These are phyloP conservation scores for Notocelia uddmanniana DNA, from an alignment of 2,888 invertebrate genomes.

Conservation along the genomic window DNA sequence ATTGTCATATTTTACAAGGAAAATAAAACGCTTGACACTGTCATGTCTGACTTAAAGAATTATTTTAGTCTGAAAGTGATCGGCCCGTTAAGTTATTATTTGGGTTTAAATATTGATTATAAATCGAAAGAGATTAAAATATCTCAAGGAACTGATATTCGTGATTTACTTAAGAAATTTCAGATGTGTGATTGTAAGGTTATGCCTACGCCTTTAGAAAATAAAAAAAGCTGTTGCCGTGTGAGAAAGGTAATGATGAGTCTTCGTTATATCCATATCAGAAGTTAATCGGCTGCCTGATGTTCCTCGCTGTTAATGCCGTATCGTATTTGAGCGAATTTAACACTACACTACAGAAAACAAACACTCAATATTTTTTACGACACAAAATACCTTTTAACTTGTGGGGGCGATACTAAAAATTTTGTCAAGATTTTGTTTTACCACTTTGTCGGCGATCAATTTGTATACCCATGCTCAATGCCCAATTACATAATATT, in stretches of 20 bases:
- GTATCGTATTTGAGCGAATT: background rate
- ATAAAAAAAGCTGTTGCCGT: constrained; percentile 5
- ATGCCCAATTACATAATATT: no score
- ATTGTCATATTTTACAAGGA: background rate
- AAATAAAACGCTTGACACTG: background rate
- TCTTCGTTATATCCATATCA: constrained; percentile 6
- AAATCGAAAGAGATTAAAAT: background rate
- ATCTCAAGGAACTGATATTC: background rate
- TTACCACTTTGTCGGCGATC: no score
- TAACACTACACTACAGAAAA: no score
- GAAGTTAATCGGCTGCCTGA: constrained; percentile 4
- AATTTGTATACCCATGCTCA: no score
- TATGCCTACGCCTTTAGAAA: background rate
- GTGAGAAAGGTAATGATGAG: constrained; percentile 4
- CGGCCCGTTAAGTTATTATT: background rate
- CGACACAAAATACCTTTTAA: no score
- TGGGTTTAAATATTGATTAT: background rate
- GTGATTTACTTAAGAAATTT: background rate
- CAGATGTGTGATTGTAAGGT: background rate
- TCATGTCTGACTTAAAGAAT: background rate
- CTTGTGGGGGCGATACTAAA: no score
- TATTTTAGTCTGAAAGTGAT: background rate
- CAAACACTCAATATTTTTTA: no score
- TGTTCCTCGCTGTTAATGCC: constrained; percentile 11
- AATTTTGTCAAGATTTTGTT: no score